Conservation (phyloP, 2,797 vertebrate species). For the Scyliorhinus canicula region DNA sequence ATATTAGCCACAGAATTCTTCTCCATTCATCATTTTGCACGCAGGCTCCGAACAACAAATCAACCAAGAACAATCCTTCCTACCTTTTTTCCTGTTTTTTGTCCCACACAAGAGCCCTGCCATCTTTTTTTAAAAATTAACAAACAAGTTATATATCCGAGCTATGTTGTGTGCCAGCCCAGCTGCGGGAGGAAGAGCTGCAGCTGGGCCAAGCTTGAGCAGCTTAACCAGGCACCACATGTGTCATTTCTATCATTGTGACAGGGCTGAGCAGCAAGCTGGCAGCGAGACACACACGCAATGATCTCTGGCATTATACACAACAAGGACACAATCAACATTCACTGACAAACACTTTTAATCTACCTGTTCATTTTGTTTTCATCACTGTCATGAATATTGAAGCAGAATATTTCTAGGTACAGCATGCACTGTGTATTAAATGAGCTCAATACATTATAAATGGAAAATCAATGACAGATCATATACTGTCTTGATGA, state of each 20-base stretch:
- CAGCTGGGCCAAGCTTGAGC: constrained; percentile 52
- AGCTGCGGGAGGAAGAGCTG: background rate
- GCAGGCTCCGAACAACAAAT: background rate
- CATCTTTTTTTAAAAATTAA: constrained; percentile 54
- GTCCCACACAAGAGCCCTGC: constrained; percentile 75
- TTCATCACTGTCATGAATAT: background rate
- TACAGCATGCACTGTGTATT: background rate
- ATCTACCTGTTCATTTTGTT: background rate
- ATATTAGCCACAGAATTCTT: background rate
- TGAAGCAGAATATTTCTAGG: background rate
- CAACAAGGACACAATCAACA: background rate
- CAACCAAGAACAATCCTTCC: constrained; percentile 33
- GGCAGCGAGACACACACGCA: background rate
- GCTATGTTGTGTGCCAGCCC: rapidly evolving
- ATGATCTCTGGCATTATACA: background rate
- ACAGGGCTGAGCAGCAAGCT: constrained; percentile 46
- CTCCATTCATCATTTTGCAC: background rate
- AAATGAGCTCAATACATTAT: background rate
- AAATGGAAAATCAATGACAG: background rate
- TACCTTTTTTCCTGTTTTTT: constrained; percentile 71
- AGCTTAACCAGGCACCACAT: constrained; percentile 53
- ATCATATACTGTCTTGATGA: background rate
- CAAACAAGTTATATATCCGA: background rate
- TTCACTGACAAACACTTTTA: background rate
- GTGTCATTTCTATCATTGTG: constrained; percentile 68